phyloP scores from a whole-genome alignment of 2,888 invertebrate species.

The Brachycybe producta region DNA sequence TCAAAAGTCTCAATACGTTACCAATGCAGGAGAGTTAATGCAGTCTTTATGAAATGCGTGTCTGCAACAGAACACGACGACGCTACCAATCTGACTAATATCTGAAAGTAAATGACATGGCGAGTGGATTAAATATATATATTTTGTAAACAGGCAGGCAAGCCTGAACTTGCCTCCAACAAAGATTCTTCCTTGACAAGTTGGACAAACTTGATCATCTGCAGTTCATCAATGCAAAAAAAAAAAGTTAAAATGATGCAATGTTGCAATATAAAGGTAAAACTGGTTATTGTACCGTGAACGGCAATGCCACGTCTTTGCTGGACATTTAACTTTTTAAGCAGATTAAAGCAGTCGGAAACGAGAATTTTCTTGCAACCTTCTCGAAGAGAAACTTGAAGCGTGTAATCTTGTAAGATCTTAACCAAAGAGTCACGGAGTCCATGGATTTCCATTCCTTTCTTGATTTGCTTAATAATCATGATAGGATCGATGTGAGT shows the following conservation, averaged over 20 bases:
- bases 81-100: constrained; percentile 50
- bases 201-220: constrained; percentile 63
- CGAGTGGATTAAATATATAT: constrained; percentile 2
- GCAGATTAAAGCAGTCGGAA: constrained; percentile 74
- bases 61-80: constrained; percentile 73
- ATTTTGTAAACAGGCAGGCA: background rate
- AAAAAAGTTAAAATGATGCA: background rate
- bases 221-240: no score
- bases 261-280: background rate
- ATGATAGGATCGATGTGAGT: constrained; percentile 82
- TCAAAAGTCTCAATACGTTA: no score
- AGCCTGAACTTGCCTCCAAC: constrained; percentile 43
- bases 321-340: constrained; percentile 60
- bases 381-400: constrained; percentile 78
- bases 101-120: constrained; percentile 39
- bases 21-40: constrained; percentile 40
- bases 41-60: constrained; percentile 82
- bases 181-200: constrained; percentile 62
- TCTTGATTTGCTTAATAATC: constrained; percentile 69
- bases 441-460: constrained; percentile 73
- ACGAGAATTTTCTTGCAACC: constrained; percentile 82
- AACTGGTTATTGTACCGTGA: constrained; percentile 41
- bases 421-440: constrained; percentile 80
- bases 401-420: constrained; percentile 87
- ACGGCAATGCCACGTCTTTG: constrained; percentile 66